Evolutionary conservation across 2,113 vertebrate species (phyloP).

Genomic region (Scatophagus argus): DNA sequence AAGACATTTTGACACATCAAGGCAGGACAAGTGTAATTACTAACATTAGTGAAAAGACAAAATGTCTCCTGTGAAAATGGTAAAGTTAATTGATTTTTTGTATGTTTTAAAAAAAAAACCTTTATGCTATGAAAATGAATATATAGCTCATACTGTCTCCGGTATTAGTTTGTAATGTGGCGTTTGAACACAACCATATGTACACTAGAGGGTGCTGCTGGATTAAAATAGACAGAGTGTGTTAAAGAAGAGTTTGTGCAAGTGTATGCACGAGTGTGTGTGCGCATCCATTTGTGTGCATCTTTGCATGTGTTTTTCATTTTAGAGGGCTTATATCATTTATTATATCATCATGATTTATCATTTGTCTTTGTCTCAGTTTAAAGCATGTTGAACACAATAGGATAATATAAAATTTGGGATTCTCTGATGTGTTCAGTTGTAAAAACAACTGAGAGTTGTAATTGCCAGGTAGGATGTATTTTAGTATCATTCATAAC

Average conservation of each 20-base stretch:
- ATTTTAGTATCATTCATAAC: background rate
- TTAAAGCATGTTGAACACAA: too few species aligned
- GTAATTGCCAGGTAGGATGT: too few species aligned
- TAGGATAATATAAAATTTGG: background rate
- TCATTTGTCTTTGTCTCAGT: background rate
- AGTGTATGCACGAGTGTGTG: background rate
- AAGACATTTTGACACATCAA: background rate
- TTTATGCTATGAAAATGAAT: background rate
- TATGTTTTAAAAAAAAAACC: too few species aligned
- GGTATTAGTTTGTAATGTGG: background rate
- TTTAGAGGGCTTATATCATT: background rate
- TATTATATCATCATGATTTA: too few species aligned
- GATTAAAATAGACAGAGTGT: background rate
- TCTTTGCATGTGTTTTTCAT: background rate
- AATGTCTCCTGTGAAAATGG: too few species aligned
- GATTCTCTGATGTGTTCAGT: too few species aligned
- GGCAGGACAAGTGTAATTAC: background rate
- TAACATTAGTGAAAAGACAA: too few species aligned
- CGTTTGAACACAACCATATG: background rate
- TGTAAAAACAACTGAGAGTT: too few species aligned
- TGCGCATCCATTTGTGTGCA: too few species aligned
- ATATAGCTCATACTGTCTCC: background rate
- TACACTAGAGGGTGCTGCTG: conserved; percentile 50
- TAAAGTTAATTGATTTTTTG: too few species aligned
- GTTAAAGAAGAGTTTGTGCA: background rate